Percentiles rank a stretch among this genome's conserved stretches.
phyloP scores from a whole-genome alignment of 2,797 vertebrate genomes.

The Danio kyathit region DNA sequence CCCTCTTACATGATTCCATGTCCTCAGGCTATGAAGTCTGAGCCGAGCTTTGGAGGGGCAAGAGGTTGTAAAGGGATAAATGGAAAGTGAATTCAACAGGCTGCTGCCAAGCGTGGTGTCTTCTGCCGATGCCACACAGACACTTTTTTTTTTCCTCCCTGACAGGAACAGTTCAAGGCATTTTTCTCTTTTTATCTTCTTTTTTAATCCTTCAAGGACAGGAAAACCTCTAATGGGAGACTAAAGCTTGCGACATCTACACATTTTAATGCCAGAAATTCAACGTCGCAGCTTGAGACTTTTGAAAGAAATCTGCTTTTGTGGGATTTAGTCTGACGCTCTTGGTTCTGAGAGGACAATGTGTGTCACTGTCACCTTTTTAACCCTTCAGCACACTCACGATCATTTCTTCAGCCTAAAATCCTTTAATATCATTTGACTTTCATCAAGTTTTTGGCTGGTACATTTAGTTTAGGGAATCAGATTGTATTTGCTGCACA shows the following conservation, averaged over 20 bases:
- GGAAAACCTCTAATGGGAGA: conserved; percentile 36
- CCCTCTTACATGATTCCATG: conserved; percentile 51
- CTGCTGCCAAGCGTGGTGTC: conserved; percentile 39
- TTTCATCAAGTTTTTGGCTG: conserved; percentile 84
- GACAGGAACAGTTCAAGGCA: conserved; percentile 17
- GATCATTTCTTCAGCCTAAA: conserved; percentile 69
- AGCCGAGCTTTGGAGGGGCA: conserved; percentile 48
- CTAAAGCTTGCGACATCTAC: conserved; percentile 16
- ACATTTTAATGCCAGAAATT: conserved; percentile 10
- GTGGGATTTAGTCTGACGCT: conserved; percentile 2
- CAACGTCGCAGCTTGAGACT: not conserved
- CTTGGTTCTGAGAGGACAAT: conserved; percentile 10
- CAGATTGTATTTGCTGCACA: conserved; percentile 86
- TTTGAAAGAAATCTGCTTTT: conserved; percentile 12
- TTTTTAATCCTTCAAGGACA: conserved; percentile 40
- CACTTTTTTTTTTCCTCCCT: conserved; percentile 33
- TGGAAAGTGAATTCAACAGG: conserved; percentile 51
- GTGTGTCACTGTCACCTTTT: conserved; percentile 19
- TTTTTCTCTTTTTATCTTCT: conserved; percentile 19
- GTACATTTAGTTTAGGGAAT: conserved; percentile 87
- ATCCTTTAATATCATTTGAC: conserved; percentile 77
- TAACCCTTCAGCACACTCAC: conserved; percentile 38
- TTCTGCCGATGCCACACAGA: conserved; percentile 19
- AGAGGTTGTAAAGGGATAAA: conserved; percentile 31
- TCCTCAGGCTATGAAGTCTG: conserved; percentile 57